Base-by-base conservation (phyloP, 1,140 invertebrate species). In the Physella acuta region DNA sequence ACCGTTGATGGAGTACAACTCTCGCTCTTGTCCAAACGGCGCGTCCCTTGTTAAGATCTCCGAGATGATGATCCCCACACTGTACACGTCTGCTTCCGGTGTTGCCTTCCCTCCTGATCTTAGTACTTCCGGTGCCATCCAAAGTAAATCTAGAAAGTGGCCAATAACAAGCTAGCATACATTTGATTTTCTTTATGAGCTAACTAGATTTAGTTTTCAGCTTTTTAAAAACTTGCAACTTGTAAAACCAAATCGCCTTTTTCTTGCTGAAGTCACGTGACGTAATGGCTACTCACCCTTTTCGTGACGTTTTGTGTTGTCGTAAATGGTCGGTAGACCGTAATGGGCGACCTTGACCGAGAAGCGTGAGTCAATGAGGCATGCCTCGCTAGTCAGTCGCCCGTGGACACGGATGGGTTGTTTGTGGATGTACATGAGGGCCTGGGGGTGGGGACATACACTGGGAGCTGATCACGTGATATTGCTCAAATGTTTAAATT, bases 321-420 rank as follows among this genome's bases (percentile, higher is more conserved):
- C 51, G 31, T 52, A 66, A 4, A 66, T 31, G 20, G 44, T 53
- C 3, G 24, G n/a, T n/a, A 66, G 31, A 5, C 63, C 63, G 31
- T 53, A 52, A 31, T 33, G 3, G 5, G 16, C 34, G 26, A 66
- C 31, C 28, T 66, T 66, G 28, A 66, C 63, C 11, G 63, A 66
- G 51, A 66, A 66, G 5, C 63, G 5, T 20, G 44, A 24, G 30
- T 66, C 63, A 33, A 66, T 66, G 28, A 66, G 5, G 30, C 63
- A 66, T 3, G 53, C 63, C 26, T 28, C 51, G 20, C 44, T 52
- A 16, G 63, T 53, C 11, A 66, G 33, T 17, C 51, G 44, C 4
- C 63, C 63, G 31, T 66, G 63, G 33, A 53, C 16, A 3, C 33
- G 39, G 5, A 66, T 14, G 5, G 44, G 24, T 3, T 37, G 44